phyloP scores from a whole-genome alignment of 1,140 invertebrate genomes.

The Tyrophagus putrescentiae region DNA sequence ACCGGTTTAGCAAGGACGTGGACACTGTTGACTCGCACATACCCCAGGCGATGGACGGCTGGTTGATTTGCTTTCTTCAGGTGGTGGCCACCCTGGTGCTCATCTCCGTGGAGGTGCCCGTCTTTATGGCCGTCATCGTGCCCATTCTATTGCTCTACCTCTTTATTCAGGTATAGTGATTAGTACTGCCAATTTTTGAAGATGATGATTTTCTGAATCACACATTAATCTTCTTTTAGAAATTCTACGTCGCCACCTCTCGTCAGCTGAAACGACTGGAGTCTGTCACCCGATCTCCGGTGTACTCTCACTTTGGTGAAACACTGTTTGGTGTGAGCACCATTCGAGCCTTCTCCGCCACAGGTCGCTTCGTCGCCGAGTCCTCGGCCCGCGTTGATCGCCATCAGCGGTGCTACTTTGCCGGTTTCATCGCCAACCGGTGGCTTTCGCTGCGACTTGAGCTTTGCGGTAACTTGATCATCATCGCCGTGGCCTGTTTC shows the following conservation, averaged over 20 bases:
- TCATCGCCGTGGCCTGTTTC: slow-evolving; percentile 74
- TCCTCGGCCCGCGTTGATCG: slow-evolving; percentile 66
- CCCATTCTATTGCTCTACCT: slow-evolving; percentile 43
- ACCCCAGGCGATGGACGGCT: slow-evolving; percentile 51
- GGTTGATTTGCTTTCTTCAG: slow-evolving; percentile 30
- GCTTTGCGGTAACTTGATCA: slow-evolving; percentile 69
- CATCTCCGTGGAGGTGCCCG: slow-evolving; percentile 40
- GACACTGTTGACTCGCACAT: slow-evolving; percentile 70
- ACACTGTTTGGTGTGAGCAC: slow-evolving; percentile 39
- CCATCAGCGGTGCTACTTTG: slow-evolving; percentile 40
- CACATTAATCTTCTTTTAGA: slow-evolving; percentile 37
- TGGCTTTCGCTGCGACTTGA: slow-evolving; percentile 60
- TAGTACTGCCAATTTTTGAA: slow-evolving; percentile 18
- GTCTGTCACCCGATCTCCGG: slow-evolving; percentile 40
- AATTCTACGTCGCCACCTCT: slow-evolving; percentile 40
- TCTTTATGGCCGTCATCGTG: slow-evolving; percentile 41
- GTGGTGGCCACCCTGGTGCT: slow-evolving; percentile 40
- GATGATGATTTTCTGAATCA: background rate
- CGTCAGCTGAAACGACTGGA: slow-evolving; percentile 42
- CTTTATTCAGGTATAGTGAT: slow-evolving; percentile 37
- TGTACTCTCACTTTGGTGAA: slow-evolving; percentile 44
- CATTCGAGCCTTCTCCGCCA: slow-evolving; percentile 41
- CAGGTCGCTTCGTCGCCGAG: slow-evolving; percentile 44
- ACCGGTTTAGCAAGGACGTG: slow-evolving; percentile 70
- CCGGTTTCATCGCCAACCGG: slow-evolving; percentile 46